Percentiles rank a stretch among this genome's conserved stretches.
phyloP scores from a whole-genome alignment of 2,888 invertebrate species.

The Nomada ferruginata region DNA sequence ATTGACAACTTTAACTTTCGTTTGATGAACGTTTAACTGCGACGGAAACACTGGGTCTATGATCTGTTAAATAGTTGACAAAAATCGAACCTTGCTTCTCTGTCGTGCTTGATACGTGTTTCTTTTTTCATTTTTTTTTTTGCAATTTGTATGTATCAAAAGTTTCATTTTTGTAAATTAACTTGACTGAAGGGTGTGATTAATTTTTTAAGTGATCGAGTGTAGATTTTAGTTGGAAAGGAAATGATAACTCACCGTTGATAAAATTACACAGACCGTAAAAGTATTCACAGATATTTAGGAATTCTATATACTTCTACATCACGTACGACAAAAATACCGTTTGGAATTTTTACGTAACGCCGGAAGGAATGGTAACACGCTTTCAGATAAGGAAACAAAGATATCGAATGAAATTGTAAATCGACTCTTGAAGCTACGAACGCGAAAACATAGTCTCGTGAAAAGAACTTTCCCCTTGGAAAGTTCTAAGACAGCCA shows the following conservation, averaged over 20 bases:
- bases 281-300: neutral
- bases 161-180: too few species aligned
- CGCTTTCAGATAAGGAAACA: constrained; percentile 31
- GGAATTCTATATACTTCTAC: neutral
- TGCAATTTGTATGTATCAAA: too few species aligned
- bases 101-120: too few species aligned
- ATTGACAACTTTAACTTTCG: neutral
- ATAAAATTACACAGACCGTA: too few species aligned
- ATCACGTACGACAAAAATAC: neutral
- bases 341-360: constrained; percentile 26
- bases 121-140: too few species aligned
- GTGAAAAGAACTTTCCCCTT: constrained; percentile 78
- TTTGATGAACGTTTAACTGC: neutral
- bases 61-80: neutral
- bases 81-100: too few species aligned
- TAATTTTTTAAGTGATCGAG: too few species aligned
- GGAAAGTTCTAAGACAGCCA: constrained; percentile 68
- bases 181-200: too few species aligned
- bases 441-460: constrained; percentile 68
- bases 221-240: too few species aligned
- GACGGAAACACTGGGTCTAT: neutral
- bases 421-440: constrained; percentile 44
- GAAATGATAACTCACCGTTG: too few species aligned
- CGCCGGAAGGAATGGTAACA: constrained; percentile 15
- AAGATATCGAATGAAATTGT: constrained; percentile 52